Evolutionary conservation across 2,797 vertebrate species (phyloP).

Genomic region (Orientallactaga sibirica): DNA sequence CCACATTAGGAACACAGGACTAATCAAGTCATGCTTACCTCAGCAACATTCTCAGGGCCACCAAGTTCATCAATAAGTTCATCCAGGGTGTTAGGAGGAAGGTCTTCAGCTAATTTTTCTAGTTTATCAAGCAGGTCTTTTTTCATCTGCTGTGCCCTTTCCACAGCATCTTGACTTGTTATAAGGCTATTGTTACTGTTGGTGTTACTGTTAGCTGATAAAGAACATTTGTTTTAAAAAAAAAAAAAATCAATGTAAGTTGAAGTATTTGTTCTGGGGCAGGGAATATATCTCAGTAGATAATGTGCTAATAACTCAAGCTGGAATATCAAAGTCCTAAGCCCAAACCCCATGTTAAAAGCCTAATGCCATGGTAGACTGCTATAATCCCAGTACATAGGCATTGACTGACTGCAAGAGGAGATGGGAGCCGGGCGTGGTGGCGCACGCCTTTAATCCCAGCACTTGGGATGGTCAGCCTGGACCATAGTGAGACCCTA

Average conservation of each 20-base stretch:
- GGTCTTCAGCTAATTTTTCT: conserved; percentile 94
- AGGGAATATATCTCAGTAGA: too few species aligned
- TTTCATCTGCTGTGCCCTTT: conserved; percentile 98
- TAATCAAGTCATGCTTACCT: conserved; percentile 88
- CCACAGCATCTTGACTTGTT: conserved; percentile 98
- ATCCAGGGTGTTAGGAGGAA: conserved; percentile 98
- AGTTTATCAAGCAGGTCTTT: conserved; percentile 94
- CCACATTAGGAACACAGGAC: fast-evolving
- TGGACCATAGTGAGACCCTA: too few species aligned
- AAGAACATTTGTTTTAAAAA: neutral
- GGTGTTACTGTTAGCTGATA: conserved; percentile 88
- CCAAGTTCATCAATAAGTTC: conserved; percentile 98
- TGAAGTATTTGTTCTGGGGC: neutral
- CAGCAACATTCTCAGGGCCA: conserved; percentile 97
- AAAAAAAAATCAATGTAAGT: neutral
- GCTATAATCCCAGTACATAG: too few species aligned
- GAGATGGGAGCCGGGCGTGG: too few species aligned
- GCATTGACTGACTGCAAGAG: too few species aligned
- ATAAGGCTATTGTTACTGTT: conserved; percentile 91
- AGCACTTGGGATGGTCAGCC: too few species aligned
- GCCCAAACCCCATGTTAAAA: too few species aligned
- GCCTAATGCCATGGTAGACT: too few species aligned
- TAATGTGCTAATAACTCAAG: too few species aligned
- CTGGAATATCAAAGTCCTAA: too few species aligned
- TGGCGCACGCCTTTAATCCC: too few species aligned